Evolutionary conservation across 2,797 vertebrate genomes (phyloP), one percentile per base, ranked within the genome.

Genomic region (Harpagifer antarcticus): DNA sequence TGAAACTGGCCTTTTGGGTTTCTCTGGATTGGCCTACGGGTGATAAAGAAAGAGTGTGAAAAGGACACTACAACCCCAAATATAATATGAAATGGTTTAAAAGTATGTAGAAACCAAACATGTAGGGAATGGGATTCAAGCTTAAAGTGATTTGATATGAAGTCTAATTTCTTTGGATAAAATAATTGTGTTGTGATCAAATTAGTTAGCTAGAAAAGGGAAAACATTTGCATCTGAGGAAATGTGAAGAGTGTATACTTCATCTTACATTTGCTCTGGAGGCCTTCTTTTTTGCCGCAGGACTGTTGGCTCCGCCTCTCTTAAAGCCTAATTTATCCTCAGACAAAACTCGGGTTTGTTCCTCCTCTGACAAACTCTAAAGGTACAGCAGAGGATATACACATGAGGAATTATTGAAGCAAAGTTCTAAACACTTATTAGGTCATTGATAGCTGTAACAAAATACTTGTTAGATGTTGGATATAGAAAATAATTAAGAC

Each of bases 1-100:
- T 0, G 98, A 99, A 85, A 99, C 97, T 0, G 98, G 97, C 65
- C 97, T 86, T 86, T 99, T 99, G 89, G 98, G 98, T 90, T 98
- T 99, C 88, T 98, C 97, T 0, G 97, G 91, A 83, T 91, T 95
- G 53, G 88, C 93, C 98, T 99, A 2, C 0, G 56, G 4, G 23
- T 52, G 16, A 40, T 2, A 45, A 2, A 12, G 20, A 6, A 62
- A 27, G 9, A 67, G 58, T 3, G 40, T 72, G 54, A 20, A 13
- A 44, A 59, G 3, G 12, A 75, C 13, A 52, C 17, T 0, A 40
- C 16, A 50, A 64, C 52, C 55, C 61, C 19, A 14, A 4, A 48
- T 16, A 9, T 8, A 52, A 69, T 15, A 17, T 16, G 42, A 3
- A 64, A 33, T 19, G 27, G 19, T 50, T 49, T 20, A 37, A 57